A percentile compares a stretch with the other conserved stretches of the same genome.
These are phyloP conservation scores for Hypotaenidia okinawae DNA, from an alignment of 2,797 vertebrate species.

Conservation along the genomic window DNA sequence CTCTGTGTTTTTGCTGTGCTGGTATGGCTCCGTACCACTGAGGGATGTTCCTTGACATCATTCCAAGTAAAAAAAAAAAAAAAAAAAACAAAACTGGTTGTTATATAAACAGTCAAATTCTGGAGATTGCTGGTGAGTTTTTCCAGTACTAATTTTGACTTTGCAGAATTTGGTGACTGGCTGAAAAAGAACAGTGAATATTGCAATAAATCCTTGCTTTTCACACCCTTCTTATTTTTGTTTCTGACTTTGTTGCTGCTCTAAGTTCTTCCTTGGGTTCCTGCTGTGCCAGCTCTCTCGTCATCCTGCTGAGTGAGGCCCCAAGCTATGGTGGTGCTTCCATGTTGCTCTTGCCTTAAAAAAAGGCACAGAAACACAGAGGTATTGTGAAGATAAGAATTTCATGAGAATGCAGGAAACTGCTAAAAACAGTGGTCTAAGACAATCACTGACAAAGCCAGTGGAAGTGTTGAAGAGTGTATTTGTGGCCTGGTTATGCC, in stretches of 20 bases:
- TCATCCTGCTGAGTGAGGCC: rapidly evolving
- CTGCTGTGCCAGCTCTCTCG: background rate
- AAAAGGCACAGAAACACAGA: background rate
- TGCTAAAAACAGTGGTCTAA: no score
- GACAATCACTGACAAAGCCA: background rate
- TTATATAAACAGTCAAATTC: background rate
- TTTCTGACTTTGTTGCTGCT: background rate
- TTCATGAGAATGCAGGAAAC: background rate
- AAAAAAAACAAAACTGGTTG: background rate
- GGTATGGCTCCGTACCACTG: background rate
- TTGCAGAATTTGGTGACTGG: background rate
- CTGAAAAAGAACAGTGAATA: background rate
- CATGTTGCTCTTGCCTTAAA: rapidly evolving
- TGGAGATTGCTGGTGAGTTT: background rate
- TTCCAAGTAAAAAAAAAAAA: background rate
- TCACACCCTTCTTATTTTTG: background rate
- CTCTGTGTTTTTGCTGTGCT: background rate
- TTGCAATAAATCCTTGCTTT: background rate
- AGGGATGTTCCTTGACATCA: background rate
- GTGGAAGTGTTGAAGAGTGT: background rate
- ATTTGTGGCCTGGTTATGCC: background rate
- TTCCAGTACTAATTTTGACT: background rate
- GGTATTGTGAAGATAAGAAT: rapidly evolving
- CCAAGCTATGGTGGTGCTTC: rapidly evolving
- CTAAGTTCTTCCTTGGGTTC: background rate